Evolutionary conservation across 2,888 invertebrate species (phyloP).

Genomic region (Blera fallax): DNA sequence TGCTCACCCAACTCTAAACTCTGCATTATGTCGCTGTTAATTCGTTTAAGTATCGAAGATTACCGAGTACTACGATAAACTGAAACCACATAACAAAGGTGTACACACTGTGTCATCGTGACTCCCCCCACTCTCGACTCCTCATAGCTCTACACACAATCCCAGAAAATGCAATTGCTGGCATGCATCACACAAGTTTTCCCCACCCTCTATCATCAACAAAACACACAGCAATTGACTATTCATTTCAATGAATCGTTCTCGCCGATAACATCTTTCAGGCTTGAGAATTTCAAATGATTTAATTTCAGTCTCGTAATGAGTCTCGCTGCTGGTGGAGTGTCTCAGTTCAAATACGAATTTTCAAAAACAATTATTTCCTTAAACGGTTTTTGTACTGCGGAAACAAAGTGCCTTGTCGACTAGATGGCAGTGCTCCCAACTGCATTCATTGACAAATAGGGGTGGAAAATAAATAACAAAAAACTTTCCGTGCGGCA

Average conservation of each 20-base stretch:
- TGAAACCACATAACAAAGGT: constrained; percentile 26
- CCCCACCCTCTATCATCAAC: constrained; percentile 13
- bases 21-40: constrained; percentile 57
- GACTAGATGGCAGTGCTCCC: constrained; percentile 30
- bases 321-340: constrained; percentile 39
- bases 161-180: constrained; percentile 52
- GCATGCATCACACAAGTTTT: constrained; percentile 30
- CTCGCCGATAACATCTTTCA: constrained; percentile 32
- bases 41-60: constrained; percentile 54
- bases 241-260: constrained; percentile 45
- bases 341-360: background rate
- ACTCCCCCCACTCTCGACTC: background rate
- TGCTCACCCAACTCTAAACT: background rate
- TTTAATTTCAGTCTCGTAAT: constrained; percentile 53
- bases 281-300: constrained; percentile 14
- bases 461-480: background rate
- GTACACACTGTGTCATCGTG: constrained; percentile 13
- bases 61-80: background rate
- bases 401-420: background rate
- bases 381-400: background rate
- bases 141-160: constrained; percentile 10
- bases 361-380: background rate
- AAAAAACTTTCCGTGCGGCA: background rate
- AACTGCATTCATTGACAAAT: constrained; percentile 9
- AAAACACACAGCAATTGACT: constrained; percentile 45